phyloP scores from a whole-genome alignment of 1,140 invertebrate species.

The Ceratina japonica region DNA sequence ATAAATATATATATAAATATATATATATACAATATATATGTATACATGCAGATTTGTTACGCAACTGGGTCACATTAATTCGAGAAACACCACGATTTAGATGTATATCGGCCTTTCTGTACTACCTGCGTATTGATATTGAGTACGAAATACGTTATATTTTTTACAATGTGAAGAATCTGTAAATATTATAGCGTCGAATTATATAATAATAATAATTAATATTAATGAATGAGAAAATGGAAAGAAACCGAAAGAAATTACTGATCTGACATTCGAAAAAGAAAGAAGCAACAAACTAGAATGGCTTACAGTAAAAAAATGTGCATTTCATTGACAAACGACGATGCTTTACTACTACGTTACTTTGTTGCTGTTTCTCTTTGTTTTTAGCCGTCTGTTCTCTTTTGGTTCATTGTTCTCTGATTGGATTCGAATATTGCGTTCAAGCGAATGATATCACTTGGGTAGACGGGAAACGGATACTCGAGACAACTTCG shows the following conservation, averaged over 20 bases:
- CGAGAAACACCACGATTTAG: conserved; percentile 74
- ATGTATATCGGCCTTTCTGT: conserved; percentile 78
- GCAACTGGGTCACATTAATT: conserved; percentile 63
- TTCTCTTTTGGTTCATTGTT: conserved; percentile 31
- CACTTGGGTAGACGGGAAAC: conserved; percentile 48
- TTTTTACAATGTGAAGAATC: conserved; percentile 79
- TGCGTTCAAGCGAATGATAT: conserved; percentile 26
- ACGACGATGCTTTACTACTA: conserved; percentile 5
- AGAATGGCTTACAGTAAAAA: conserved; percentile 58
- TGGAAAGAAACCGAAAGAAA: conserved; percentile 25
- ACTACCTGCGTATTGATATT: conserved; percentile 78
- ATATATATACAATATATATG: conserved; percentile 34
- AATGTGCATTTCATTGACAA: conserved; percentile 65
- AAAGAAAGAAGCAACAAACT: conserved; percentile 30
- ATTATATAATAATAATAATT: conserved; percentile 70
- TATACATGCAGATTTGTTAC: conserved; percentile 54
- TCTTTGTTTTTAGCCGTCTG: conserved; percentile 16
- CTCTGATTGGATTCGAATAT: conserved; percentile 7
- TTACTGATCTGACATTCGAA: conserved; percentile 51
- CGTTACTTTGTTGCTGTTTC: conserved; percentile 23
- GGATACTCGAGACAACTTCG: conserved; percentile 34
- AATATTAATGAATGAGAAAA: conserved; percentile 48
- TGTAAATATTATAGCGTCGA: conserved; percentile 78
- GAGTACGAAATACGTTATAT: conserved; percentile 79
- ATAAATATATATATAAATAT: conserved; percentile 41